phyloP scores from a whole-genome alignment of 2,113 vertebrate genomes.

The Terrapene triunguis region DNA sequence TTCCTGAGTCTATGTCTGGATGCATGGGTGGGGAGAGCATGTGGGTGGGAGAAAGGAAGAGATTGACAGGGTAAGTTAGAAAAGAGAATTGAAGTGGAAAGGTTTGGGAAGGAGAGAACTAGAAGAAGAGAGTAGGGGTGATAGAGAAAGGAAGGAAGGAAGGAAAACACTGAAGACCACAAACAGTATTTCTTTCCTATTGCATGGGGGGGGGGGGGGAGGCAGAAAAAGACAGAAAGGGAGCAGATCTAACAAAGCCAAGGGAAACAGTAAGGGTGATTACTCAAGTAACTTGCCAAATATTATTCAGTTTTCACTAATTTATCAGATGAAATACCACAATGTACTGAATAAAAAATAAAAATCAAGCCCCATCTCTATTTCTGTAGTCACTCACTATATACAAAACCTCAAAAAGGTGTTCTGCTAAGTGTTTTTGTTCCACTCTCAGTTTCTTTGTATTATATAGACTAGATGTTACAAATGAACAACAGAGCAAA shows the following conservation, averaged over 20 bases:
- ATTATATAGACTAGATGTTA: not conserved
- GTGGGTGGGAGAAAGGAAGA: fast-evolving
- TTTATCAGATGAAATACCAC: no score
- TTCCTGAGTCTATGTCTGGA: not conserved
- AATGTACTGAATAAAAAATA: no score
- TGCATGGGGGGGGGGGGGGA: not conserved
- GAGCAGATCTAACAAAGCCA: not conserved
- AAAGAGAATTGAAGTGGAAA: not conserved
- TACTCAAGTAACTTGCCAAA: not conserved
- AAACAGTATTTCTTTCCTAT: not conserved
- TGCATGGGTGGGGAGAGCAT: not conserved
- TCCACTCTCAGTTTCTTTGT: not conserved
- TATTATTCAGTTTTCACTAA: not conserved
- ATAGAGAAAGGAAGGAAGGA: not conserved
- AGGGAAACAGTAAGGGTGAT: not conserved
- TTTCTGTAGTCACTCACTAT: fast-evolving
- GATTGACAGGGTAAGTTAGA: not conserved
- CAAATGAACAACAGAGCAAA: not conserved
- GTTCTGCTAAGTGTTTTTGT: not conserved
- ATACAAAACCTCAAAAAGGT: not conserved
- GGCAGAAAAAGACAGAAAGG: not conserved
- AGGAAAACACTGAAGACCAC: not conserved
- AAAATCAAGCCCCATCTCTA: not conserved
- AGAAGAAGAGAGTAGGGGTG: not conserved
- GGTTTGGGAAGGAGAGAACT: not conserved